A percentile compares a stretch with the other conserved stretches of the same genome.
phyloP scores from a whole-genome alignment of 1,140 invertebrate genomes.

The Diabrotica virgifera region DNA sequence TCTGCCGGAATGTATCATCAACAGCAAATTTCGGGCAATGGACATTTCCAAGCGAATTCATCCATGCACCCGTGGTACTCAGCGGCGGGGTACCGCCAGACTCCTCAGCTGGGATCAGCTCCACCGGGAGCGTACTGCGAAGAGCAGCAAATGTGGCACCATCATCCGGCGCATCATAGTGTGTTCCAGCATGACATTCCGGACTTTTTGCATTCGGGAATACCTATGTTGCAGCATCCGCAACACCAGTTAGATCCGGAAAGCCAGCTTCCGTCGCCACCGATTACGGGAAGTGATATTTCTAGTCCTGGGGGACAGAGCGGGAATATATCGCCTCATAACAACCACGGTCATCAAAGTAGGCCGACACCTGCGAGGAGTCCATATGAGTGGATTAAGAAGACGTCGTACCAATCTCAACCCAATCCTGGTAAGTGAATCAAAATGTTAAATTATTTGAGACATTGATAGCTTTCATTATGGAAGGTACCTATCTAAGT shows the following conservation, averaged over 20 bases:
- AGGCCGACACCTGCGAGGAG: constrained; percentile 67
- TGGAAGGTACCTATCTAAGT: too few relatives aligned
- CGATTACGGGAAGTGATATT: constrained; percentile 63
- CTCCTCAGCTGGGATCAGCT: constrained; percentile 21
- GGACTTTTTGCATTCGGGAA: constrained; percentile 42
- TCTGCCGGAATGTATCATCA: constrained; percentile 56
- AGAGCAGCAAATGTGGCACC: constrained; percentile 43
- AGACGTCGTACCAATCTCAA: constrained; percentile 76
- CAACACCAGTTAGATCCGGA: constrained; percentile 34
- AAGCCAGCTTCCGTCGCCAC: constrained; percentile 59
- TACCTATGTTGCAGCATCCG: constrained; percentile 25
- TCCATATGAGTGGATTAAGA: constrained; percentile 89
- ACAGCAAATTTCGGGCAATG: constrained; percentile 48
- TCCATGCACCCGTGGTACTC: constrained; percentile 42
- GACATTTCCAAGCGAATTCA: constrained; percentile 30
- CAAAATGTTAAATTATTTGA: too few relatives aligned
- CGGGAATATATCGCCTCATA: constrained; percentile 50
- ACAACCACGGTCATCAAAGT: constrained; percentile 34
- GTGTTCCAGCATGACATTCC: constrained; percentile 45
- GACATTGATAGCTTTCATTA: too few relatives aligned
- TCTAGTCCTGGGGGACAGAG: constrained; percentile 60
- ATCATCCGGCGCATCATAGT: constrained; percentile 32
- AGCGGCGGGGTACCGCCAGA: constrained; percentile 33
- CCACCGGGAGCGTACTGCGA: constrained; percentile 32
- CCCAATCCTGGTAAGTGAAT: constrained; percentile 73